Conservation (phyloP, 2,888 invertebrate genomes). For the Machimus atricapillus region DNA sequence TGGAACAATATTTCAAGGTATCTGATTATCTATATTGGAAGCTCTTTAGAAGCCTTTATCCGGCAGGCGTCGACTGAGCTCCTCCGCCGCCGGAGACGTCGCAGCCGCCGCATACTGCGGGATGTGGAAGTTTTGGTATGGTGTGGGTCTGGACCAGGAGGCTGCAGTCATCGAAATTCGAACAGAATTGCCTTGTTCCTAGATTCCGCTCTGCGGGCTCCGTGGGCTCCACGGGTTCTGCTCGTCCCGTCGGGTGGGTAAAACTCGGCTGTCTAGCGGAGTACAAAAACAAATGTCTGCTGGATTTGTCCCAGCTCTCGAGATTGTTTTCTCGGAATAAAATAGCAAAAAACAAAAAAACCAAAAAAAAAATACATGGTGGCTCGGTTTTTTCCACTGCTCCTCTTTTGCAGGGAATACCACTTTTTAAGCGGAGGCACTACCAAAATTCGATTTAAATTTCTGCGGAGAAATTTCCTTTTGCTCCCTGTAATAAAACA, state of each 20-base stretch:
- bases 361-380: background rate
- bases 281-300: conserved; percentile 20
- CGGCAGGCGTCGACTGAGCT: conserved; percentile 1
- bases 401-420: background rate
- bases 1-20: conserved; percentile 40
- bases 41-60: conserved; percentile 27
- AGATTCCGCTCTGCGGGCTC: background rate
- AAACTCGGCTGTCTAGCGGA: background rate
- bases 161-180: conserved; percentile 12
- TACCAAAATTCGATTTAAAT: conserved; percentile 31
- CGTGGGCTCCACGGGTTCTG: background rate
- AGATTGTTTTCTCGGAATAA: background rate
- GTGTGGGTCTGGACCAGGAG: background rate
- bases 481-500: background rate
- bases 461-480: background rate
- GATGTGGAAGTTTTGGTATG: background rate
- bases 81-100: background rate
- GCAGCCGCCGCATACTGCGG: background rate
- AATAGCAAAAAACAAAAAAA: background rate
- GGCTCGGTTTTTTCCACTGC: background rate
- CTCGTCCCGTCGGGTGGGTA: background rate
- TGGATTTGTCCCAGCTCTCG: conserved; percentile 28
- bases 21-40: conserved; percentile 41
- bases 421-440: background rate
- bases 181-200: conserved; percentile 7